Evolutionary conservation across 2,113 vertebrate genomes (phyloP).

Genomic region (Pongo abelii): DNA sequence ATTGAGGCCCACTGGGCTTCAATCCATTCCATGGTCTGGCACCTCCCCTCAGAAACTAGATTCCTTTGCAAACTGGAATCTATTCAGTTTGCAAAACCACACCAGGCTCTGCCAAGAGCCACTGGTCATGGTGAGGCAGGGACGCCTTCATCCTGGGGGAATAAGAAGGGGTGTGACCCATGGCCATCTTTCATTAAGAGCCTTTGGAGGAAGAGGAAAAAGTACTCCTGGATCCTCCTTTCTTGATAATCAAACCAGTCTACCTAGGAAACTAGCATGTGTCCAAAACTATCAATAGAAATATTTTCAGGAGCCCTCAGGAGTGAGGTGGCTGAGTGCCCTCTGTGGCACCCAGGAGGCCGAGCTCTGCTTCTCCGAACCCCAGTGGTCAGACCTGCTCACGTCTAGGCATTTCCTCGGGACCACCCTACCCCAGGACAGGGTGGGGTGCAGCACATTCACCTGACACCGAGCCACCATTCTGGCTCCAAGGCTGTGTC

Average conservation of each 20-base stretch:
- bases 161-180: fast-evolving
- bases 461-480: too few species aligned
- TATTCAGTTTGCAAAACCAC: not conserved
- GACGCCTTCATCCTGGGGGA: too few species aligned
- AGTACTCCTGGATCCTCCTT: not conserved
- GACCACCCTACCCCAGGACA: too few species aligned
- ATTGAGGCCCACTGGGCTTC: not conserved
- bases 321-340: too few species aligned
- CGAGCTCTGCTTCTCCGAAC: too few species aligned
- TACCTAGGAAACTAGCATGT: not conserved
- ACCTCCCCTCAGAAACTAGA: not conserved
- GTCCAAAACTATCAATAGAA: not conserved
- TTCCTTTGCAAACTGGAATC: not conserved
- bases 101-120: not conserved
- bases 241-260: not conserved
- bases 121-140: not conserved
- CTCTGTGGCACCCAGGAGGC: too few species aligned
- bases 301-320: not conserved
- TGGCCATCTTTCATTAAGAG: not conserved
- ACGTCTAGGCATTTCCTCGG: too few species aligned
- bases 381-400: too few species aligned
- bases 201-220: not conserved
- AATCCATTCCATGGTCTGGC: not conserved
- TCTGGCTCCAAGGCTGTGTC: too few species aligned
- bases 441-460: too few species aligned